These are phyloP conservation scores for Orchesellides sinensis DNA, from an alignment of 2,888 invertebrate genomes.

Conservation along the genomic window DNA sequence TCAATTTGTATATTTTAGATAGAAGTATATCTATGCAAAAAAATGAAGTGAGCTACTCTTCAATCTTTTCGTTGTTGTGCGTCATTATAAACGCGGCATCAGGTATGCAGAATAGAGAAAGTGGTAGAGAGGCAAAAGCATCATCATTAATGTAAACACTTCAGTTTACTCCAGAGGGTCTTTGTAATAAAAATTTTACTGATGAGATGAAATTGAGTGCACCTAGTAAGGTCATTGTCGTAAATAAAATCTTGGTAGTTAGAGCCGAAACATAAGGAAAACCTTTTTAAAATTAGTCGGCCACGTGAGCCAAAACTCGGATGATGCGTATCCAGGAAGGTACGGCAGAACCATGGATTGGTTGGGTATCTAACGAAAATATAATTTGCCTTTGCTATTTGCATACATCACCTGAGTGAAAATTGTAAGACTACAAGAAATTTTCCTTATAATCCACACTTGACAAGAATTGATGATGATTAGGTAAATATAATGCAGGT, in stretches of 20 bases:
- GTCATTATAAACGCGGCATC: background rate
- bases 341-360: no score
- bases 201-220: slow-evolving; percentile 4
- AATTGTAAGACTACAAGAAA: no score
- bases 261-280: no score
- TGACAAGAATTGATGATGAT: slow-evolving; percentile 57
- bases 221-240: slow-evolving; percentile 25
- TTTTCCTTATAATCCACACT: slow-evolving; percentile 31
- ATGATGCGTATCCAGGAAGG: background rate
- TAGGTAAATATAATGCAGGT: slow-evolving; percentile 13
- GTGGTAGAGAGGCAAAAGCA: no score
- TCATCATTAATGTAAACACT: slow-evolving; percentile 26
- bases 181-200: slow-evolving; percentile 17
- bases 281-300: background rate
- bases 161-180: background rate
- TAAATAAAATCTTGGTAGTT: background rate
- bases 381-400: no score
- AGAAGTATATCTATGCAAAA: background rate
- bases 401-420: no score
- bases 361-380: no score
- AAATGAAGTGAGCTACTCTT: background rate
- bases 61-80: background rate
- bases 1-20: no score
- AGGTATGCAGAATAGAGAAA: background rate
- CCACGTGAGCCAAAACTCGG: background rate